phyloP scores from a whole-genome alignment of 2,113 vertebrate species.

The Paralichthys olivaceus region DNA sequence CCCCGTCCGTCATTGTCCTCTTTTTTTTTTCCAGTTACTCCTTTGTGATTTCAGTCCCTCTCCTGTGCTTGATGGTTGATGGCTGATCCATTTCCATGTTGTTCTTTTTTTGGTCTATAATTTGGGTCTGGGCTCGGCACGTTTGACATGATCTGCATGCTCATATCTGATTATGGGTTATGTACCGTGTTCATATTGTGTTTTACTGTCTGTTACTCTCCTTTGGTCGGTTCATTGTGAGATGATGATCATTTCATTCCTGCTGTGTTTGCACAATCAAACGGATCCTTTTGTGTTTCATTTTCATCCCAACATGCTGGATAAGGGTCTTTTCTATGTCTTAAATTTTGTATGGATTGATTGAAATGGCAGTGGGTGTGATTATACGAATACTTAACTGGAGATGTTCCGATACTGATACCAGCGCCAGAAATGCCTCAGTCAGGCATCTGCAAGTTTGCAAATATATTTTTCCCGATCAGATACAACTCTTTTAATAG shows the following conservation, averaged over 20 bases:
- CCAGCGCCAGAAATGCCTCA: no score
- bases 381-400: background rate
- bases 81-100: slow-evolving; percentile 62
- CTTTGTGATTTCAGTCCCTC: slow-evolving; percentile 61
- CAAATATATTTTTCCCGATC: no score
- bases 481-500: no score
- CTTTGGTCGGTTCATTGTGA: slow-evolving; percentile 60
- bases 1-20: slow-evolving; percentile 59
- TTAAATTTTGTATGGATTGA: slow-evolving; percentile 20
- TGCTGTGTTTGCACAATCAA: slow-evolving; percentile 39
- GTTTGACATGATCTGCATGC: slow-evolving; percentile 52
- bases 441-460: no score
- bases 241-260: slow-evolving; percentile 65
- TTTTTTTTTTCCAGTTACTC: slow-evolving; percentile 61
- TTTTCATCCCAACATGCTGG: slow-evolving; percentile 23
- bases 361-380: slow-evolving; percentile 2
- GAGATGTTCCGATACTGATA: no score
- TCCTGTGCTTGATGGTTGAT: slow-evolving; percentile 62
- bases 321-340: slow-evolving; percentile 13
- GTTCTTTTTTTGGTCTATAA: slow-evolving; percentile 17
- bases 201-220: slow-evolving; percentile 39
- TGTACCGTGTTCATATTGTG: slow-evolving; percentile 25
- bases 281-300: slow-evolving; percentile 34
- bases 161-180: slow-evolving; percentile 42
- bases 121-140: slow-evolving; percentile 25